These are phyloP conservation scores for Xiphias gladius DNA, from an alignment of 2,113 vertebrate species.

Conservation along the genomic window DNA sequence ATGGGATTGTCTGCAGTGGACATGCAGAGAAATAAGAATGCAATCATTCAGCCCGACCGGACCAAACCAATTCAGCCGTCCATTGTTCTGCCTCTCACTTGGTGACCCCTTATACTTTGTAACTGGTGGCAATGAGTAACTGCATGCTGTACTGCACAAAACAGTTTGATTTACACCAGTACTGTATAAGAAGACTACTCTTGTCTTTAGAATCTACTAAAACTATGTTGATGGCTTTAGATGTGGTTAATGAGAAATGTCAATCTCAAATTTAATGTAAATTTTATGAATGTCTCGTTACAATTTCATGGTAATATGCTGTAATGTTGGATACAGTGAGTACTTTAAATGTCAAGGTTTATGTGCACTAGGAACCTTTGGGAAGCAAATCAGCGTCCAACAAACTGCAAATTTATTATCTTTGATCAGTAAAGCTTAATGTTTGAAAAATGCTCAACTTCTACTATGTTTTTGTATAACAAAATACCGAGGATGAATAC, in stretches of 20 bases:
- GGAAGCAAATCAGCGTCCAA: conserved; percentile 23
- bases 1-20: conserved; percentile 36
- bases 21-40: conserved; percentile 59
- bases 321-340: conserved; percentile 3
- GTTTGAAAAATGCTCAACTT: conserved; percentile 19
- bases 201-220: background rate
- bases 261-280: background rate
- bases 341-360: conserved; percentile 4
- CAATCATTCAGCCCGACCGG: conserved; percentile 26
- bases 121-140: background rate
- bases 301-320: background rate
- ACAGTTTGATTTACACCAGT: background rate
- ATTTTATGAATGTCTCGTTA: background rate
- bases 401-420: conserved; percentile 54
- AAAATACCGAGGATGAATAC: conserved; percentile 35
- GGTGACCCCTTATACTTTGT: background rate
- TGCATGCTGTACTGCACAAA: background rate
- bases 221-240: background rate
- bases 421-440: conserved; percentile 39
- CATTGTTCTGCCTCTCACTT: conserved; percentile 49
- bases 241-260: conserved; percentile 1
- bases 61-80: conserved; percentile 54
- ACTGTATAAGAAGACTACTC: background rate
- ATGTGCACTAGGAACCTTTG: conserved; percentile 7
- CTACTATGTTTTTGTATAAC: conserved; percentile 19